These are phyloP conservation scores for Crioceris asparagi DNA, from an alignment of 2,888 invertebrate species.

Conservation along the genomic window DNA sequence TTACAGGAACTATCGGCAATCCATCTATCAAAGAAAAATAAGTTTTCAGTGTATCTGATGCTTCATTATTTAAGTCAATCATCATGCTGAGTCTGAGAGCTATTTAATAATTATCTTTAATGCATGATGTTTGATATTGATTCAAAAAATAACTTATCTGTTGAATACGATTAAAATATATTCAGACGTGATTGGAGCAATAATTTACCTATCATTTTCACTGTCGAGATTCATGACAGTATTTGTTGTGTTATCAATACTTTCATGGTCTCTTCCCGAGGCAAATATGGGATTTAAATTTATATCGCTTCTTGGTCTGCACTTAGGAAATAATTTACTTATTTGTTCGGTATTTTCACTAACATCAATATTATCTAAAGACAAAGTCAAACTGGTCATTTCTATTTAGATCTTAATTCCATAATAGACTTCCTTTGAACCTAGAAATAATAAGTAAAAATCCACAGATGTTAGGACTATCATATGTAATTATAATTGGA, in stretches of 20 bases:
- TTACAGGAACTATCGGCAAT: conserved; percentile 36
- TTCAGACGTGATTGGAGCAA: no score
- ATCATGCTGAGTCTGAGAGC: no score
- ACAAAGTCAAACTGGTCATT: conserved; percentile 39
- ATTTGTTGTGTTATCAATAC: conserved; percentile 36
- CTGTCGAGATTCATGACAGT: conserved; percentile 43
- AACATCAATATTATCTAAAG: conserved; percentile 40
- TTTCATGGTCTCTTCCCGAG: conserved; percentile 35
- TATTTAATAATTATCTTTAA: no score
- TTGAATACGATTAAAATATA: no score
- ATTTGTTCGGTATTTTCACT: conserved; percentile 59
- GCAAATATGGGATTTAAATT: conserved; percentile 43
- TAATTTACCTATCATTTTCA: conserved; percentile 37
- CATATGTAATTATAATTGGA: background rate
- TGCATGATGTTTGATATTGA: no score
- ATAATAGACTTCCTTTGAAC: conserved; percentile 19
- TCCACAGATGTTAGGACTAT: background rate
- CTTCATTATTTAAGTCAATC: background rate
- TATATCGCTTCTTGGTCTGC: conserved; percentile 58
- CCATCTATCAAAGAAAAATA: conserved; percentile 29
- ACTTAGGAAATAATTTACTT: conserved; percentile 78
- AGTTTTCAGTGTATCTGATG: background rate
- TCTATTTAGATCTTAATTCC: conserved; percentile 27
- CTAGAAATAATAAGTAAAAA: background rate
- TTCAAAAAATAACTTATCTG: no score